phyloP scores from a whole-genome alignment of 2,888 invertebrate species.

The Candidula unifasciata region DNA sequence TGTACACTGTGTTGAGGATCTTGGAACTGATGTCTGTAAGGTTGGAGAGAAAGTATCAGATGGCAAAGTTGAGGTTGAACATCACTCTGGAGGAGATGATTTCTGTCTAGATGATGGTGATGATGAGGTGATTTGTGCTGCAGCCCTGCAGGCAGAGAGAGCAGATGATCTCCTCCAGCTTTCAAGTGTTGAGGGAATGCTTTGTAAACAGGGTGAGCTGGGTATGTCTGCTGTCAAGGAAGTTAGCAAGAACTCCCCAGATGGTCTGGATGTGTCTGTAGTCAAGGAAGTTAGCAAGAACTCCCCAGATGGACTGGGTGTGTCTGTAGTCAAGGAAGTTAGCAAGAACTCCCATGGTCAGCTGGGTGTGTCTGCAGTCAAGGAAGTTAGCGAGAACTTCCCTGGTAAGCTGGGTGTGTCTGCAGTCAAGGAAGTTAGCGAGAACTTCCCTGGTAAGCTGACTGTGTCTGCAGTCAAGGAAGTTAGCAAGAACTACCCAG shows the following conservation, averaged over 20 bases:
- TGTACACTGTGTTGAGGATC: no score
- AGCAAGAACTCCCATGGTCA: neutral
- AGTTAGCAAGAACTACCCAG: neutral
- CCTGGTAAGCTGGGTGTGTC: neutral
- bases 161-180: neutral
- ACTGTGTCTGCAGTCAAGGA: neutral
- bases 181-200: no score
- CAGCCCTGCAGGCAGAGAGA: neutral
- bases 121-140: conserved; percentile 33
- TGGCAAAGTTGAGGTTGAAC: no score
- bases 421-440: neutral
- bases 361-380: neutral
- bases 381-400: neutral
- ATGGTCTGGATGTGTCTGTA: no score
- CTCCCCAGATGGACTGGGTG: no score
- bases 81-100: neutral
- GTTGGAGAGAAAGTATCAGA: neutral
- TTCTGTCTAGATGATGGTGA: conserved; percentile 34
- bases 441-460: neutral
- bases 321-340: neutral
- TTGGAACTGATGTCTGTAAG: no score
- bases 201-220: no score
- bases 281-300: no score
- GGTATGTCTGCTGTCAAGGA: no score
- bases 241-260: no score